A percentile compares a stretch with the other conserved stretches of the same genome.
Conservation (phyloP, 2,888 invertebrate genomes). For the Drosophila peninsularis region DNA sequence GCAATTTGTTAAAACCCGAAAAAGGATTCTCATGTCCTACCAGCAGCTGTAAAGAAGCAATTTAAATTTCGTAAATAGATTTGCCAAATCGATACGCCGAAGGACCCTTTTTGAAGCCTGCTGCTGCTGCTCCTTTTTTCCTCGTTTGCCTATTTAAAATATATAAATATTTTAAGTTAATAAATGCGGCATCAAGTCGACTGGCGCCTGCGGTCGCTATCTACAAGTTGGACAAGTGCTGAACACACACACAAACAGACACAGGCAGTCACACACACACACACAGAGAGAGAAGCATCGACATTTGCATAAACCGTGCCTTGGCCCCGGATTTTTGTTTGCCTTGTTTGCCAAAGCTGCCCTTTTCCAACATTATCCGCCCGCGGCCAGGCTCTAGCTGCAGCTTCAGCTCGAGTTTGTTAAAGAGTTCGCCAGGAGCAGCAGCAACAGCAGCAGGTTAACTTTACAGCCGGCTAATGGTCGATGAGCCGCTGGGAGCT, state of each 20-base stretch:
- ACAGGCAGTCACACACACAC: slow-evolving; percentile 16
- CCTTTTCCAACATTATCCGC: slow-evolving; percentile 54
- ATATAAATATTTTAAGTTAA: slow-evolving; percentile 76
- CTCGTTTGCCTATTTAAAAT: slow-evolving; percentile 55
- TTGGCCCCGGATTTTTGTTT: slow-evolving; percentile 24
- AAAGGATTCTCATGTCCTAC: slow-evolving; percentile 40
- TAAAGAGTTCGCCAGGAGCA: slow-evolving; percentile 26
- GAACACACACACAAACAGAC: slow-evolving; percentile 24
- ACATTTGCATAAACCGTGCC: slow-evolving; percentile 68
- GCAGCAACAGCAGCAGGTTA: slow-evolving; percentile 37
- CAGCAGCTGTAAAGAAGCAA: slow-evolving; percentile 60
- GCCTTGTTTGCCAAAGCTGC: slow-evolving; percentile 39
- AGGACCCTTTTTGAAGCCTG: slow-evolving; percentile 19
- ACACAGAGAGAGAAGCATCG: slow-evolving; percentile 22
- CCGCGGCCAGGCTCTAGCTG: slow-evolving; percentile 25
- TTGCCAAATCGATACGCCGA: slow-evolving; percentile 55
- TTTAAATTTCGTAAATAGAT: slow-evolving; percentile 61
- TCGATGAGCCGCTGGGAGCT: slow-evolving; percentile 52
- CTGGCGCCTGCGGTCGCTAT: slow-evolving; percentile 40
- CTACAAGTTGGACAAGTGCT: slow-evolving; percentile 51
- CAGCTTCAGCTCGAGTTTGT: slow-evolving; percentile 6
- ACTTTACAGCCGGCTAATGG: slow-evolving; percentile 61
- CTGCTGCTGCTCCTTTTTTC: slow-evolving; percentile 10
- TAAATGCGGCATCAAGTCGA: slow-evolving; percentile 64
- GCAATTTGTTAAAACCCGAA: slow-evolving; percentile 21